Percentiles rank a stretch among this genome's conserved stretches.
Evolutionary conservation across 2,797 vertebrate genomes (phyloP).

Genomic region (Danio kyathit): DNA sequence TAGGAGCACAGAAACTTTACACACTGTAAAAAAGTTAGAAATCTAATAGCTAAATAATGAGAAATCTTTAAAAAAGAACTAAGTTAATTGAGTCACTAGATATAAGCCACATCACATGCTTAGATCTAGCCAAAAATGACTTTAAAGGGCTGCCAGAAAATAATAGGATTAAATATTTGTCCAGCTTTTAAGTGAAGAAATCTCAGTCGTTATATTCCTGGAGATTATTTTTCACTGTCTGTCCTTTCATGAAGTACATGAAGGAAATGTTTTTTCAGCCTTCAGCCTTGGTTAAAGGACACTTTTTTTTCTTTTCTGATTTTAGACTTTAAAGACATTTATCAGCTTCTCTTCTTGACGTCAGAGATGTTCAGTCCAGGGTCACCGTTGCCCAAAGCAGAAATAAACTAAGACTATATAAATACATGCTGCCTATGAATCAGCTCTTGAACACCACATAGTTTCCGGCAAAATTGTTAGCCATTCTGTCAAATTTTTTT

Average conservation of each 20-base stretch:
- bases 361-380: conserved; percentile 3
- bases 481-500: too few relatives aligned
- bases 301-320: background rate
- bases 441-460: background rate
- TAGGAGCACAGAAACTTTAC: conserved; percentile 9
- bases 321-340: background rate
- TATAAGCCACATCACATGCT: conserved; percentile 5
- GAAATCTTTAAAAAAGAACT: background rate
- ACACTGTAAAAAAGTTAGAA: conserved; percentile 33
- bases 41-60: background rate
- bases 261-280: background rate
- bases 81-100: background rate
- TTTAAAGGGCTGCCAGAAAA: conserved; percentile 6
- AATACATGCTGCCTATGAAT: background rate
- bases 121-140: background rate
- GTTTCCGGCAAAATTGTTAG: too few relatives aligned
- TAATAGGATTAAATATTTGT: conserved; percentile 14
- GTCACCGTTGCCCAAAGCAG: conserved; percentile 8
- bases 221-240: background rate
- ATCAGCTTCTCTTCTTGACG: background rate
- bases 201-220: background rate
- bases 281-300: background rate
- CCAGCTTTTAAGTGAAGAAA: conserved; percentile 1
- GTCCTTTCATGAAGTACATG: background rate
- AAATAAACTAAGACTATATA: background rate